Percentiles rank a stretch among this genome's conserved stretches.
Conservation (phyloP, 2,888 invertebrate genomes). For the Melanophora roralis region DNA sequence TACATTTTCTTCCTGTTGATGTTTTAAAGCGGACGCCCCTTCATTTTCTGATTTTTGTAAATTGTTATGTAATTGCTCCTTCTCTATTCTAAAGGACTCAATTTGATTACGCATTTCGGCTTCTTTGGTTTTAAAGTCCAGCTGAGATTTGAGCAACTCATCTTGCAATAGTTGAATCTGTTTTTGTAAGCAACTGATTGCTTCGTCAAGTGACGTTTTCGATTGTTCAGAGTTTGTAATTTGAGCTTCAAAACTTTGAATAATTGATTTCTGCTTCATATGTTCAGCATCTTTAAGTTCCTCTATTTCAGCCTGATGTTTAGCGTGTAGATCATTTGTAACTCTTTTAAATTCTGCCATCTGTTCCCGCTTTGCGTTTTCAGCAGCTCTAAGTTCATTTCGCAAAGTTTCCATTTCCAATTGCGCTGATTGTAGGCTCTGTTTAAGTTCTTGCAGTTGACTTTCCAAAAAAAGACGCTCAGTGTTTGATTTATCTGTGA, state of each 20-base stretch:
- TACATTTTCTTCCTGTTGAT: slow-evolving; percentile 54
- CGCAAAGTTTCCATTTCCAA: slow-evolving; percentile 60
- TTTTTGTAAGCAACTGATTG: slow-evolving; percentile 62
- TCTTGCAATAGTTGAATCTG: slow-evolving; percentile 65
- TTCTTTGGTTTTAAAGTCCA: slow-evolving; percentile 64
- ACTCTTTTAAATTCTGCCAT: slow-evolving; percentile 56
- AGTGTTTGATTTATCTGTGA: slow-evolving; percentile 65
- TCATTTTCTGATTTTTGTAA: slow-evolving; percentile 62
- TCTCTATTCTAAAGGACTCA: slow-evolving; percentile 45
- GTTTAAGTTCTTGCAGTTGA: slow-evolving; percentile 67
- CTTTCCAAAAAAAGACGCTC: slow-evolving; percentile 66
- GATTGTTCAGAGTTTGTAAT: slow-evolving; percentile 60
- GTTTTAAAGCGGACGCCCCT: slow-evolving; percentile 37
- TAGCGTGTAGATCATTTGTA: slow-evolving; percentile 46
- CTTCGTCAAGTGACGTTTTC: slow-evolving; percentile 62
- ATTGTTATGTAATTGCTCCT: slow-evolving; percentile 45
- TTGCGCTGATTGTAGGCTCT: slow-evolving; percentile 65
- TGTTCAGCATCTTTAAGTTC: slow-evolving; percentile 58
- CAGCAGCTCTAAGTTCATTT: slow-evolving; percentile 37
- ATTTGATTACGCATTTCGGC: slow-evolving; percentile 63
- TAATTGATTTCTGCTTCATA: slow-evolving; percentile 60
- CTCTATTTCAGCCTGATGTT: slow-evolving; percentile 20
- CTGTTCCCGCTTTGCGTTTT: slow-evolving; percentile 50
- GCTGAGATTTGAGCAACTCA: slow-evolving; percentile 64
- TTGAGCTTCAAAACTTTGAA: slow-evolving; percentile 63